phyloP scores from a whole-genome alignment of 2,113 vertebrate genomes.

The Athene noctua region DNA sequence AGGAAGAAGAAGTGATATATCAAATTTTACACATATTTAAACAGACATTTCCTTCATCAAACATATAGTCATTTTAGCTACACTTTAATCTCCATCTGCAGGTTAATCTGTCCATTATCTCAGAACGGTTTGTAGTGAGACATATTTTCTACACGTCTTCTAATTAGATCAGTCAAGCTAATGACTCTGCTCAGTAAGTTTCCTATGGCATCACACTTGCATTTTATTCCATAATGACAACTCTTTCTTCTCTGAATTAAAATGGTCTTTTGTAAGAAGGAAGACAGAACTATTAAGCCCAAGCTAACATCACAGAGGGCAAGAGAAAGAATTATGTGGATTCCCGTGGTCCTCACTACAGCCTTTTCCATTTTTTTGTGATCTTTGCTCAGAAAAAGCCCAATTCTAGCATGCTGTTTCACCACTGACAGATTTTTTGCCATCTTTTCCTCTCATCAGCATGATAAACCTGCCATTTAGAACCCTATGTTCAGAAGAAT shows the following conservation, averaged over 20 bases:
- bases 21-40: neutral
- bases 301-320: neutral
- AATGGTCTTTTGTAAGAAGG: neutral
- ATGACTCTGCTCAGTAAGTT: neutral
- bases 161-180: neutral
- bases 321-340: neutral
- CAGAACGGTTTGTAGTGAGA: neutral
- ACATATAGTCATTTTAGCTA: neutral
- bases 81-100: neutral
- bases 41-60: neutral
- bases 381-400: neutral
- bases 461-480: neutral
- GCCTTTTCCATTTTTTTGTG: neutral
- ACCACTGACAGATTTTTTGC: neutral
- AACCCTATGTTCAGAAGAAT: neutral
- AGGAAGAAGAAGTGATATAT: neutral
- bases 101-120: neutral
- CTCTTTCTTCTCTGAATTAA: neutral
- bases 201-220: neutral
- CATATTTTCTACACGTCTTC: neutral
- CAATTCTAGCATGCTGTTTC: neutral
- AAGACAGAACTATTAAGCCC: neutral
- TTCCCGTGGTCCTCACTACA: neutral
- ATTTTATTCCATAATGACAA: neutral
- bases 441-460: neutral